These are phyloP conservation scores for Myrmecophaga tridactyla DNA, from an alignment of 2,113 vertebrate genomes.

Conservation along the genomic window DNA sequence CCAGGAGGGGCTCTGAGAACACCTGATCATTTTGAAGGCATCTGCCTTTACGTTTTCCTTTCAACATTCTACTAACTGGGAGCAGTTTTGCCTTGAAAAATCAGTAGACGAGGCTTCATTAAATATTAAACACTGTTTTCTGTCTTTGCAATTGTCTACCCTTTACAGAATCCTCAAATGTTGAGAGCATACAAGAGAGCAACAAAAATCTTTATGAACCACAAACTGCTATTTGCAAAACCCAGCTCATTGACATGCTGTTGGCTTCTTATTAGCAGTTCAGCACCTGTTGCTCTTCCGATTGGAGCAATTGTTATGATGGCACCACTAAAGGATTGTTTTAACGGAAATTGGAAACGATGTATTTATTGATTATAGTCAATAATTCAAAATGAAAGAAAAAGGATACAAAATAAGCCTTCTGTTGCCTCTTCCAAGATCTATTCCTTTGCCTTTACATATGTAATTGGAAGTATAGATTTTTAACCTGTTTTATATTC, in stretches of 20 bases:
- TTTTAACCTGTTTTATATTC: constrained; percentile 7
- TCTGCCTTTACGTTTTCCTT: neutral
- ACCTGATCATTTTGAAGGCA: neutral
- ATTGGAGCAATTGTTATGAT: neutral
- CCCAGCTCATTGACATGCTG: rapidly evolving
- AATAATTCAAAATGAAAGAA: constrained; percentile 10
- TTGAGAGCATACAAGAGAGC: neutral
- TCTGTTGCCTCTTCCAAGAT: neutral
- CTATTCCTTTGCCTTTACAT: neutral
- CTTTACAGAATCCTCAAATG: neutral
- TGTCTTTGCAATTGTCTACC: neutral
- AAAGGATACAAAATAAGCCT: neutral
- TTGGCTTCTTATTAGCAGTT: neutral
- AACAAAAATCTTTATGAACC: neutral
- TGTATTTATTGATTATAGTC: neutral
- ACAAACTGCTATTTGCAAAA: neutral
- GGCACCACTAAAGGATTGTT: neutral
- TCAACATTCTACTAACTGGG: neutral
- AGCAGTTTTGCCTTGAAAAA: neutral
- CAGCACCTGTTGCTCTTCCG: neutral
- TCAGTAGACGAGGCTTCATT: neutral
- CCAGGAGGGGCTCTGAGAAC: neutral
- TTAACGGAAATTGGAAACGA: neutral
- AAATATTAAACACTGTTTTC: neutral
- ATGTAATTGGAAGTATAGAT: neutral